phyloP scores from a whole-genome alignment of 1,140 invertebrate genomes.

The Camponotus floridanus region DNA sequence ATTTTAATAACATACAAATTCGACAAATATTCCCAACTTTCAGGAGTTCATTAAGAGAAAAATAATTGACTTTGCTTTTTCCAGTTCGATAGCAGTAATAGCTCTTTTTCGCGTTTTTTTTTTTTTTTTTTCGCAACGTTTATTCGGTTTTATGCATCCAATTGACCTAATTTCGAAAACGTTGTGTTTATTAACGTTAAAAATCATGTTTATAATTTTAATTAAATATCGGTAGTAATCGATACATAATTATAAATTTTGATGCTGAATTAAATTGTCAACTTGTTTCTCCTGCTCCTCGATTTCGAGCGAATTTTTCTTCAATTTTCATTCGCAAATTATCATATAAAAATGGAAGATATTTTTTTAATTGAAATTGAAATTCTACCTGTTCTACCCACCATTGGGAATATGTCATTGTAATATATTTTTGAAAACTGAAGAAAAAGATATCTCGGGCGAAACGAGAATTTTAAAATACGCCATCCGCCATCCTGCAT shows the following conservation, averaged over 20 bases:
- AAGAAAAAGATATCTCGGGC: background rate
- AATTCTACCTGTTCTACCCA: background rate
- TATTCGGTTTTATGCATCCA: too few relatives aligned
- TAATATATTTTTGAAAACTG: background rate
- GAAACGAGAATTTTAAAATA: constrained; percentile 1
- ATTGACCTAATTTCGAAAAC: too few relatives aligned
- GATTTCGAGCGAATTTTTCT: background rate
- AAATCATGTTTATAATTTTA: too few relatives aligned
- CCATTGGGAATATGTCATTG: background rate
- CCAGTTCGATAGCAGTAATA: too few relatives aligned
- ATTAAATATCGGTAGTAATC: too few relatives aligned
- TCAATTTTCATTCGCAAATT: background rate
- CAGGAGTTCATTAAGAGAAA: background rate
- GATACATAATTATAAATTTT: too few relatives aligned
- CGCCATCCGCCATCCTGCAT: constrained; percentile 1
- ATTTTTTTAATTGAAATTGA: background rate
- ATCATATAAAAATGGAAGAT: background rate
- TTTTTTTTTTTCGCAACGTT: too few relatives aligned
- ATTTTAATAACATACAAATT: background rate
- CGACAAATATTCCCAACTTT: background rate
- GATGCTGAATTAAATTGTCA: too few relatives aligned
- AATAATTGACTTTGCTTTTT: background rate
- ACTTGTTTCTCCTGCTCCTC: too few relatives aligned
- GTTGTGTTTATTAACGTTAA: too few relatives aligned
- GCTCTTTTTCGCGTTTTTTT: too few relatives aligned